phyloP scores from a whole-genome alignment of 2,888 invertebrate species.

The Drosophila neoperkinsi region DNA sequence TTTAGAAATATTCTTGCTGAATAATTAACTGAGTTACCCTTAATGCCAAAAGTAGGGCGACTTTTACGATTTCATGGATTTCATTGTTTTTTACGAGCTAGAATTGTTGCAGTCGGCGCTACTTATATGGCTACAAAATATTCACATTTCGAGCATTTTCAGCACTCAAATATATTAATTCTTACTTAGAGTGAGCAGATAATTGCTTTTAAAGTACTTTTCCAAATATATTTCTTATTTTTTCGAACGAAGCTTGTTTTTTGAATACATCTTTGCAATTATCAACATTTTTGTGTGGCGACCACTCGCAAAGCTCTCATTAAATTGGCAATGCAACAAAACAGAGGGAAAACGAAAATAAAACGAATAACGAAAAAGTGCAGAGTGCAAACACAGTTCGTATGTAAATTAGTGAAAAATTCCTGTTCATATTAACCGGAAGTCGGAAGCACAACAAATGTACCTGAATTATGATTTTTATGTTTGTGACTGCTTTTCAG shows the following conservation, averaged over 20 bases:
- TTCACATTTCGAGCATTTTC: not conserved
- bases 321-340: slow-evolving; percentile 9
- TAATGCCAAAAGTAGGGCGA: not conserved
- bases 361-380: slow-evolving; percentile 12
- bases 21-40: no score
- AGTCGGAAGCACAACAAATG: slow-evolving; percentile 71
- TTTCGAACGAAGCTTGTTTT: not conserved
- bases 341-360: not conserved
- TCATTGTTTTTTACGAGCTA: no score
- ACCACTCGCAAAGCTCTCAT: not conserved
- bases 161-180: not conserved
- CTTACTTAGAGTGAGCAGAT: not conserved
- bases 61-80: no score
- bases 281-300: slow-evolving; percentile 5
- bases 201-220: not conserved
- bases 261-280: not conserved
- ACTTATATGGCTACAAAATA: fast-evolving
- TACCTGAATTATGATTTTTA: slow-evolving; percentile 73
- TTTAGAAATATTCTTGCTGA: no score
- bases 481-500: slow-evolving; percentile 17
- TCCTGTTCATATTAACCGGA: slow-evolving; percentile 62
- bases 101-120: not conserved
- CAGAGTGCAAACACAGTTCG: slow-evolving; percentile 21
- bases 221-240: not conserved
- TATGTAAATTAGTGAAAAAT: slow-evolving; percentile 59